Evolutionary conservation across 64 coral and sea anemone species (phyloP), one percentile per base, ranked within the genome.

Genomic region (Actinia equina): DNA sequence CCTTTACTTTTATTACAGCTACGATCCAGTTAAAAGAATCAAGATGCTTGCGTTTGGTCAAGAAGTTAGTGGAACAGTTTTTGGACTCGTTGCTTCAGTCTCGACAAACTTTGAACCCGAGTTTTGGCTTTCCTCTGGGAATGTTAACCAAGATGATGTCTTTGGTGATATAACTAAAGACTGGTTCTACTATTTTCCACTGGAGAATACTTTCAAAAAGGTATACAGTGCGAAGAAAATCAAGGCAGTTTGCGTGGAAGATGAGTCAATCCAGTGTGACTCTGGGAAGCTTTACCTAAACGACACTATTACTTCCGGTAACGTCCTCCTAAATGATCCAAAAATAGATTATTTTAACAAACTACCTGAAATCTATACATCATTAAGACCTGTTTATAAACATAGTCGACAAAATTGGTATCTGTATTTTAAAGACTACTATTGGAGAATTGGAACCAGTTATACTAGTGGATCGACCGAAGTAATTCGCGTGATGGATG

Each of bases 371-470:
- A 27, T 71, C 27, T 91, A 87, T 59, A 5, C 4, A 53, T 13
- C 76, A 26, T 55, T 82, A 12, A 20, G 89, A 51, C 74, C 89
- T 15, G 89, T 91, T 46, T 87, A 65, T 51, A 86, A 82, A 22
- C 89, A 91, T 71, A 91, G 45, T 22, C 67, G 77, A 82, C 89
- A 91, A 69, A 70, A 87, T 18, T 91, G 70, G 89, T 91, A 91
- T 91, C 64, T 91, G 25, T 62, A 86, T 51, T 91, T 82, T 41
- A 52, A 80, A 13, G 26, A 82, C 30, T 76, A 53, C 17, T 80
- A 91, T 23, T 87, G 85, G 83, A 82, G 55, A 8, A 43, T 86
- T 7, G 83, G 89, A 4, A 52, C 6, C 16, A 87, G 83, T 63
- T 86, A 86, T 82, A 52, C 41, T 59, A n/a, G 43, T 82, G 16